Evolutionary conservation across 2,888 invertebrate genomes (phyloP), one percentile per base, ranked within the genome.

Genomic region (Sinopyrophorus schimmeli): DNA sequence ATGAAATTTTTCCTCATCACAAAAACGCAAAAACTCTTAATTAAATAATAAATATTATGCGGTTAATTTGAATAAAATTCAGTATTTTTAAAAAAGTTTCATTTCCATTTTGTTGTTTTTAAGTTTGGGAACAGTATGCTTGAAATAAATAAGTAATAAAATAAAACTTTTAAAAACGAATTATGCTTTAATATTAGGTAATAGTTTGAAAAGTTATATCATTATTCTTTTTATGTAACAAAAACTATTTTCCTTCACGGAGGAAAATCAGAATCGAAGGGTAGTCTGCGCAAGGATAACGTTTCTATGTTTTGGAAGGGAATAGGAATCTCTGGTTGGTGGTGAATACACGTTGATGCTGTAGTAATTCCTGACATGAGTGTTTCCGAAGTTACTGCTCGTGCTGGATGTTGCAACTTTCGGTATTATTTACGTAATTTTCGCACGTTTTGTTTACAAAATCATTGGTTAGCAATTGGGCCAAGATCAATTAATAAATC

Each of bases 341-440:
- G 24, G 6, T n/a, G 28, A 38, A 37, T 23, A 26, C 44, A 38
- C 44, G 44, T 30, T 38, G 44, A 17, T 28, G 31, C 35, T 27
- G 6, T 21, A 17, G 44, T 28, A 38, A 44, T 23, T 34, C 30
- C 38, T 44, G 37, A 24, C 44, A 31, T 38, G 44, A 37, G 44
- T 44, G 15, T 44, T 37, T 38, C 37, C 27, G 21, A 28, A 44
- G 44, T 38, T 21, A 24, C 18, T 28, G 44, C 18, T 30, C 21
- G 20, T 28, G 28, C 15, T 30, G 37, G 21, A 27, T 24, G 34
- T 31, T 11, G 30, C 21, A 41, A 21, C 15, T 31, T 35, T 34
- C 16, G 11, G 7, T 11, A 7, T 2, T 2, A 17, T 41, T 41
- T 9, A n/a, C 12, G 23, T 12, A 41, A 17, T 30, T 40, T 28